Conservation (phyloP, 35 echinoderm and acorn worm genomes). For the Patiria miniata region DNA sequence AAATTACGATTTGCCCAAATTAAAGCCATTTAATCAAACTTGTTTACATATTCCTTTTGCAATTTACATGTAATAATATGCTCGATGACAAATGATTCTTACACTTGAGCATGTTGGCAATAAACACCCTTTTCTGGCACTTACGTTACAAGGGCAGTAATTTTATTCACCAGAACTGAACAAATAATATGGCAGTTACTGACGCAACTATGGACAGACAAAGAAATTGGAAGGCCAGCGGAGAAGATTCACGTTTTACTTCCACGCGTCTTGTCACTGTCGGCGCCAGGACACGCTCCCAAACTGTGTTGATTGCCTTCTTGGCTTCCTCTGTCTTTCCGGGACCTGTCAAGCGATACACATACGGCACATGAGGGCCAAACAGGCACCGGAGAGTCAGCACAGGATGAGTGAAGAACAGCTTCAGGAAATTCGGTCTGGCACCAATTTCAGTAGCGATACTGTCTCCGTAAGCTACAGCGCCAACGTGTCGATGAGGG, state of each 20-base stretch:
- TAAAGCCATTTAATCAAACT: too few relatives aligned
- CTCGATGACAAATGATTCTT: too few relatives aligned
- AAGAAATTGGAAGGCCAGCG: too few relatives aligned
- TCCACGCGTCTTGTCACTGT: slow-evolving; percentile 24
- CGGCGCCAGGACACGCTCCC: slow-evolving; percentile 50
- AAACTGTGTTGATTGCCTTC: slow-evolving; percentile 50
- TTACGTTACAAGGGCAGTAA: too few relatives aligned
- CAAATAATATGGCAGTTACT: too few relatives aligned
- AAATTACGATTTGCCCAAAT: too few relatives aligned
- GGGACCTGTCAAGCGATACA: slow-evolving; percentile 73
- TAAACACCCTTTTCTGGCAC: too few relatives aligned
- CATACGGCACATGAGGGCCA: slow-evolving; percentile 54
- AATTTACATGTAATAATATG: too few relatives aligned
- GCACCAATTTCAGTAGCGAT: slow-evolving; percentile 72
- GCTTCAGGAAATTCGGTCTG: slow-evolving; percentile 47
- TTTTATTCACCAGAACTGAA: too few relatives aligned
- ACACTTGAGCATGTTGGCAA: too few relatives aligned
- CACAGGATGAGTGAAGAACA: slow-evolving; percentile 50
- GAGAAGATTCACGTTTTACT: background rate
- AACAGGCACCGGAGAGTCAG: slow-evolving; percentile 55
- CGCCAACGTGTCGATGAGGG: slow-evolving; percentile 61
- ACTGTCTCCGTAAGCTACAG: slow-evolving; percentile 55
- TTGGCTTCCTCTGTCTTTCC: slow-evolving; percentile 62
- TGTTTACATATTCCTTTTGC: too few relatives aligned
- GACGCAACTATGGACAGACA: too few relatives aligned